Percentiles rank a stretch among this genome's conserved stretches.
Conservation (phyloP, 2,797 vertebrate genomes). For the Chaetophractus vellerosus region DNA sequence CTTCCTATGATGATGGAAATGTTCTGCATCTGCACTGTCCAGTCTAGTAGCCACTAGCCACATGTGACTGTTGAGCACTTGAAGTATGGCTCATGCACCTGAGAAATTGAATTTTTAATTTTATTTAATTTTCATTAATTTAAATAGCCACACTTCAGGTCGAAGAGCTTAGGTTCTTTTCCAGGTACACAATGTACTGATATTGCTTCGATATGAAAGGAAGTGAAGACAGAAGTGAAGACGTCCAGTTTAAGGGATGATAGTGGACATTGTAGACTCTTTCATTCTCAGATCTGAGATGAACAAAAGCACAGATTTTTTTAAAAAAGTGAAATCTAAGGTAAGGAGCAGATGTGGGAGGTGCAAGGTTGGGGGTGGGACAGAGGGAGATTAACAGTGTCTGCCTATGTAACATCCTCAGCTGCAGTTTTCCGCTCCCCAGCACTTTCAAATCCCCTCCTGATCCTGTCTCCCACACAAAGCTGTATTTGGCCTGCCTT, state of each 20-base stretch:
- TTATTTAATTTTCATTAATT: neutral
- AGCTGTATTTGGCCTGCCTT: slow-evolving; percentile 74
- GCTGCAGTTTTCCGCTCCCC: slow-evolving; percentile 70
- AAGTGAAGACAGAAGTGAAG: neutral
- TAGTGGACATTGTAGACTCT: neutral
- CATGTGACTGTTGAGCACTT: neutral
- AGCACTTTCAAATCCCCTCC: neutral
- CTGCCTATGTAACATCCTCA: slow-evolving; percentile 58
- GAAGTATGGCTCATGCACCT: neutral
- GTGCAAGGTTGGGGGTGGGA: neutral
- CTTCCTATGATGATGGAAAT: neutral
- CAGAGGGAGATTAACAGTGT: slow-evolving; percentile 70
- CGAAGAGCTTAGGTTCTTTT: slow-evolving; percentile 9
- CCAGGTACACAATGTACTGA: neutral
- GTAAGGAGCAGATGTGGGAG: slow-evolving; percentile 66
- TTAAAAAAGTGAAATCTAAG: neutral
- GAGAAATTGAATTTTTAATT: slow-evolving; percentile 22
- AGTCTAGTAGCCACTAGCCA: neutral
- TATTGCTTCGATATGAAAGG: slow-evolving; percentile 11
- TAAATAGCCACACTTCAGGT: neutral
- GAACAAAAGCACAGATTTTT: slow-evolving; percentile 9
- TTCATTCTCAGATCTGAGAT: neutral
- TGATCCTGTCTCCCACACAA: slow-evolving; percentile 71
- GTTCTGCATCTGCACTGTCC: neutral
- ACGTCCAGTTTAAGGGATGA: neutral